Evolutionary conservation across 2,888 invertebrate species (phyloP).

Genomic region (Suillia variegata): DNA sequence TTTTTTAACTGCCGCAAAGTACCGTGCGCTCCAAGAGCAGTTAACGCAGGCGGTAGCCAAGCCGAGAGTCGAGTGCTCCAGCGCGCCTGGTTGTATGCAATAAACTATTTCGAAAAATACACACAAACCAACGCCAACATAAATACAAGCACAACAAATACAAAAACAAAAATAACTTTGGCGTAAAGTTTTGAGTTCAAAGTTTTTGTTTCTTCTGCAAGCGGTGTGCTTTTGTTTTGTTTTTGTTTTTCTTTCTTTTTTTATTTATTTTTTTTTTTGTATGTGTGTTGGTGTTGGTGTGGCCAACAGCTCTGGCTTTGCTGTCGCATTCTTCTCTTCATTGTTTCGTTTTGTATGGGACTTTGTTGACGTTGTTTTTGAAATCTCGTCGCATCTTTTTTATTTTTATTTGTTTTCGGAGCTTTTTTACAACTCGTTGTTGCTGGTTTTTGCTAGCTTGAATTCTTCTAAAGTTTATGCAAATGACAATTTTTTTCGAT

Average conservation of each 20-base stretch:
- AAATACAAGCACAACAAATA: background rate
- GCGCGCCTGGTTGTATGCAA: slow-evolving; percentile 12
- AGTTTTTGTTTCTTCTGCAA: slow-evolving; percentile 36
- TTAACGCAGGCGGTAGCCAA: background rate
- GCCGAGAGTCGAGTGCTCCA: too few species aligned
- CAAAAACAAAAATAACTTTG: background rate
- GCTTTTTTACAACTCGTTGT: slow-evolving; percentile 22
- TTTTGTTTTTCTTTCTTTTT: slow-evolving; percentile 10
- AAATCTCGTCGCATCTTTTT: slow-evolving; percentile 10
- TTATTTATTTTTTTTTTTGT: slow-evolving; percentile 11
- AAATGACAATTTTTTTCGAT: slow-evolving; percentile 1
- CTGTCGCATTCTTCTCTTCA: slow-evolving; percentile 19
- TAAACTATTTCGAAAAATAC: slow-evolving; percentile 3
- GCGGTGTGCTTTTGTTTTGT: slow-evolving; percentile 14
- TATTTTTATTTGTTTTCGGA: slow-evolving; percentile 23
- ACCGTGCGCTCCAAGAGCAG: background rate
- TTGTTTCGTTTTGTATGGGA: slow-evolving; percentile 18
- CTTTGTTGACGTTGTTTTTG: too few species aligned
- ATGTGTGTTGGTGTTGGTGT: slow-evolving; percentile 8
- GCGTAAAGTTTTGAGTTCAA: slow-evolving; percentile 35
- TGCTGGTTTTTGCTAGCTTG: slow-evolving; percentile 11
- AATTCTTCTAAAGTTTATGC: slow-evolving; percentile 31
- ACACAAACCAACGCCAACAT: too few species aligned
- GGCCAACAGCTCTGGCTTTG: background rate
- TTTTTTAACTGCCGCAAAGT: too few species aligned